Percentiles rank a stretch among this genome's conserved stretches.
Evolutionary conservation across 2,797 vertebrate genomes (phyloP).

Genomic region (Galaxias olidus): DNA sequence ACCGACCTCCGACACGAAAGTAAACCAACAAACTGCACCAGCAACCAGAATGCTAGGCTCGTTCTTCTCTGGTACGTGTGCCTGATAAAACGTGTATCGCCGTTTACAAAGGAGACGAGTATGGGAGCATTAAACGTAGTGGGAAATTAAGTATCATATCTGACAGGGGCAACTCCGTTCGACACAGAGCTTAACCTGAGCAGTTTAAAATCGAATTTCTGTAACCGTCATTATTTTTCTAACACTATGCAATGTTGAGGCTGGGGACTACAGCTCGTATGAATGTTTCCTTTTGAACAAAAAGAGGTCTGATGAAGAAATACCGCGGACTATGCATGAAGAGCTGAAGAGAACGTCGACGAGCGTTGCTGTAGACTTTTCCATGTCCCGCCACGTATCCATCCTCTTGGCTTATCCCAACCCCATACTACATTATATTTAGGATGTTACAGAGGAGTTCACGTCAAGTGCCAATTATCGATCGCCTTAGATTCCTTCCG

Average conservation of each 20-base stretch:
- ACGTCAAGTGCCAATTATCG: constrained; percentile 58
- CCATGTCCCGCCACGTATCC: not conserved
- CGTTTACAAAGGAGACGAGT: constrained; percentile 31
- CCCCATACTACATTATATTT: constrained; percentile 14
- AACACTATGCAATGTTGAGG: constrained; percentile 65
- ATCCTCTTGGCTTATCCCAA: not conserved
- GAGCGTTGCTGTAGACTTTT: too few relatives aligned
- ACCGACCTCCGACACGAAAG: not conserved
- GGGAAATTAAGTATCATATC: too few relatives aligned
- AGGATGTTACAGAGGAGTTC: constrained; percentile 26
- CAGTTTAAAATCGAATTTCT: not conserved
- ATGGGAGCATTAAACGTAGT: not conserved
- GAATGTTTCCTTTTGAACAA: not conserved
- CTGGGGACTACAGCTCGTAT: constrained; percentile 28
- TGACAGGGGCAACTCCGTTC: not conserved
- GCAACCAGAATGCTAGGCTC: not conserved
- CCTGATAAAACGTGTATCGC: constrained; percentile 13
- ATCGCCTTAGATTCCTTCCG: not conserved
- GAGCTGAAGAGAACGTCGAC: not conserved
- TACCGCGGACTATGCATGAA: constrained; percentile 28
- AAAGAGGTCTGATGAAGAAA: constrained; percentile 22
- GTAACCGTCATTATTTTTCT: not conserved
- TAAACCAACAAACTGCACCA: not conserved
- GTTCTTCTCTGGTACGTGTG: constrained; percentile 3
- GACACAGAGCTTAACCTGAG: too few relatives aligned